Evolutionary conservation across 2,797 vertebrate genomes (phyloP), one percentile per base, ranked within the genome.

Genomic region (Acridotheres tristis): DNA sequence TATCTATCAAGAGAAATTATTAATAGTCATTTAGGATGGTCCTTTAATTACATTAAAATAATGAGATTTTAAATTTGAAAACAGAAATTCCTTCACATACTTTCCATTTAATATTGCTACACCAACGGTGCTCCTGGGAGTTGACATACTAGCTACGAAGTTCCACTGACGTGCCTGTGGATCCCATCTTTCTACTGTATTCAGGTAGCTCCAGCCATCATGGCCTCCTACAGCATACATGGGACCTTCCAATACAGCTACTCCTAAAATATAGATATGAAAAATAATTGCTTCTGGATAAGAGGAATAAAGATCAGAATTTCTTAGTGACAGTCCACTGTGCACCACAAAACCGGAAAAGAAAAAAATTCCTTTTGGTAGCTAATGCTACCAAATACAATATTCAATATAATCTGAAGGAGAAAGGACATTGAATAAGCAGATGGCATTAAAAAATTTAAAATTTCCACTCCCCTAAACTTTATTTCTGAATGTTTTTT

Each of bases 221-320:
- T 99, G 99, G 71, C 99, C 99, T 83, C 99, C 99, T 16, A 99
- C 98, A 20, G 99, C 99, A 34, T 99, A 99, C 99, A 99, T 99
- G 51, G 99, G 99, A 32, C 99, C 99, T 97, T 99, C 99, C 58
- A 99, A 85, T 32, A 99, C 99, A 40, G 99, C 99, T 63, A 99
- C 99, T 65, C 99, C 99, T 99, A 94, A 34, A 92, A 89, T 43
- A 36, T 16, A 93, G 43, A 69, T n/a, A 55, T 45, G 16, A 96
- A 34, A 92, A 82, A 16, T 4, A 68, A 42, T 36, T 10, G 1
- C 30, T 77, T 68, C 86, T 67, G 48, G 36, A 27, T 84, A 85
- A 63, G 54, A 21, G 25, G 4, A 50, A 59, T 80, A 83, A 87
- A 73, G 10, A 74, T 18, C 26, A 50, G 17, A 36, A 69, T 84